These are phyloP conservation scores for Centropyge bicolor DNA, from an alignment of 2,797 vertebrate species.

Conservation along the genomic window DNA sequence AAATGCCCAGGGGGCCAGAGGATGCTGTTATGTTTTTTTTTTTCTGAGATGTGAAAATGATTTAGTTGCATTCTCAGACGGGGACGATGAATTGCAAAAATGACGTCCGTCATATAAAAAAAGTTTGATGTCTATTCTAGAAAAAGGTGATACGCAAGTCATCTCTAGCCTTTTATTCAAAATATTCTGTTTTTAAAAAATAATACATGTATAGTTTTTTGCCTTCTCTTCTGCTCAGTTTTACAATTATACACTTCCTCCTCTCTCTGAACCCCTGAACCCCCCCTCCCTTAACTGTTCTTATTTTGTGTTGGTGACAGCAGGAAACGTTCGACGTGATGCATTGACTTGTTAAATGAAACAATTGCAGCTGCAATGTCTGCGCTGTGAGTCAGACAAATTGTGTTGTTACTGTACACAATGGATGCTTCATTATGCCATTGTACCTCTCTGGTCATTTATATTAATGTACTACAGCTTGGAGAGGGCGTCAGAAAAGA, in stretches of 20 bases:
- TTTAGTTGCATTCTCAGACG: slow-evolving; percentile 48
- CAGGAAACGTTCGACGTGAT: slow-evolving; percentile 7
- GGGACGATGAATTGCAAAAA: slow-evolving; percentile 54
- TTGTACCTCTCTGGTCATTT: slow-evolving; percentile 61
- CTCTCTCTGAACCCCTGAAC: not conserved
- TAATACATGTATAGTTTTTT: no score
- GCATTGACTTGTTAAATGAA: slow-evolving; percentile 33
- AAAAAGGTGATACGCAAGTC: slow-evolving; percentile 16
- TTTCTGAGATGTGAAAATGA: slow-evolving; percentile 65
- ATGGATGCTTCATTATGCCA: slow-evolving; percentile 54
- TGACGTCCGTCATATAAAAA: slow-evolving; percentile 23
- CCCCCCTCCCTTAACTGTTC: not conserved
- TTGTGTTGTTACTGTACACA: slow-evolving; percentile 54
- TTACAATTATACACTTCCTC: not conserved
- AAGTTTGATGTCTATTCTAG: slow-evolving; percentile 18
- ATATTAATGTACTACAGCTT: slow-evolving; percentile 72
- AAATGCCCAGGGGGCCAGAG: slow-evolving; percentile 55
- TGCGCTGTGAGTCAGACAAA: slow-evolving; percentile 36
- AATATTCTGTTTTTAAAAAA: not conserved
- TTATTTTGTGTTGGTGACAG: slow-evolving; percentile 10
- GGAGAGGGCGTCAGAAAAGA: slow-evolving; percentile 69
- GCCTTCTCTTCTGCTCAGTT: not conserved
- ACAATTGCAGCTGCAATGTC: not conserved
- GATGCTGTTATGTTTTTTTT: slow-evolving; percentile 46
- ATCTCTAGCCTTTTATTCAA: slow-evolving; percentile 6